Percentiles rank a stretch among this genome's conserved stretches.
Conservation (phyloP, 2,797 vertebrate genomes). For the Holocentrus rufus region DNA sequence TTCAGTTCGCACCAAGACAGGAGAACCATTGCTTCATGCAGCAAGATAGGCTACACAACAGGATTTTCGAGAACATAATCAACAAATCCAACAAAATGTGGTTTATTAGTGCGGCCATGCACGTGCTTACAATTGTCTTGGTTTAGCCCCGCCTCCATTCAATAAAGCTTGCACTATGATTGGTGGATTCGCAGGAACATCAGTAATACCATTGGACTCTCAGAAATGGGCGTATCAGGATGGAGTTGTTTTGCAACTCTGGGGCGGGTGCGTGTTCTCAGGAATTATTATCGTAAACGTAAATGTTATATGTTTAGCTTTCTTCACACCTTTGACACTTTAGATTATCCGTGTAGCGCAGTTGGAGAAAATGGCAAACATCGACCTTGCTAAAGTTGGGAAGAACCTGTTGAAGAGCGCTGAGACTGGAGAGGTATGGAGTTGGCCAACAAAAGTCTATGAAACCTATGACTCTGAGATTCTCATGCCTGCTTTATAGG, state of each 20-base stretch:
- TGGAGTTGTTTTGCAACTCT: constrained; percentile 64
- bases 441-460: not conserved
- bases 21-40: not conserved
- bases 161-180: constrained; percentile 23
- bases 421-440: constrained; percentile 81
- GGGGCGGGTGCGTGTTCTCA: not conserved
- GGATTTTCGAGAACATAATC: no score
- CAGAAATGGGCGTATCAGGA: constrained; percentile 62
- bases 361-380: constrained; percentile 68
- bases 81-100: not conserved
- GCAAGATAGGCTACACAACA: no score
- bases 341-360: no score
- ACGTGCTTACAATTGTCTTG: constrained; percentile 4
- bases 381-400: constrained; percentile 80
- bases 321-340: not conserved
- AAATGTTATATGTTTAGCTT: rapidly evolving
- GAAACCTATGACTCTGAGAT: not conserved
- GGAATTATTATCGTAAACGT: not conserved
- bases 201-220: constrained; percentile 49
- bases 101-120: not conserved
- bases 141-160: constrained; percentile 36
- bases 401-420: constrained; percentile 79
- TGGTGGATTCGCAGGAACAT: constrained; percentile 36
- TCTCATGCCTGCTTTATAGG: not conserved
- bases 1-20: not conserved